Evolutionary conservation across 2,113 vertebrate genomes (phyloP).

Genomic region (Heterotis niloticus): DNA sequence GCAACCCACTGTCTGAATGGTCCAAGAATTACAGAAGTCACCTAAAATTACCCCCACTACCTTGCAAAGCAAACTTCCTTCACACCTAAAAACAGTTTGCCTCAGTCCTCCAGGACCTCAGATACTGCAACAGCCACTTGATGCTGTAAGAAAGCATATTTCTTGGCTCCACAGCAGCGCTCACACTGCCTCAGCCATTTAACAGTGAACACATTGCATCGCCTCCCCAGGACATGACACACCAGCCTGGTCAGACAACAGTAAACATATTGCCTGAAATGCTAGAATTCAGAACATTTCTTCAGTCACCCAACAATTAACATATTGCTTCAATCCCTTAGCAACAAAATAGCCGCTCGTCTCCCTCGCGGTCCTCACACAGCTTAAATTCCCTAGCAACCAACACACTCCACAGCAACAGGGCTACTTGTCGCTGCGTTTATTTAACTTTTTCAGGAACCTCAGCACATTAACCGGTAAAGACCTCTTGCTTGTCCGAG

Average conservation of each 20-base stretch:
- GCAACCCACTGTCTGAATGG: background rate
- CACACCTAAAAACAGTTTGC: too few species aligned
- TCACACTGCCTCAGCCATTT: conserved; percentile 1
- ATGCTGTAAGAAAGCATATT: too few species aligned
- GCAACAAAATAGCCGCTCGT: conserved; percentile 9
- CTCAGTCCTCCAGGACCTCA: too few species aligned
- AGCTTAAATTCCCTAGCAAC: conserved; percentile 68
- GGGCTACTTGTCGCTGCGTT: background rate
- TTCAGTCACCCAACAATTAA: conserved; percentile 6
- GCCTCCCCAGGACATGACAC: background rate
- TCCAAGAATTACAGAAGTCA: background rate
- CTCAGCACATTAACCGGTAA: background rate
- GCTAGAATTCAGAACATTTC: conserved; percentile 8
- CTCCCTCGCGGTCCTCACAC: conserved; percentile 50
- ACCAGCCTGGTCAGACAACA: background rate
- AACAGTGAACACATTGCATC: conserved; percentile 21
- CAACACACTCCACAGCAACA: conserved; percentile 56
- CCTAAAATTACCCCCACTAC: too few species aligned
- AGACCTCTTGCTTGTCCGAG: background rate
- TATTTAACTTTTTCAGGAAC: conserved; percentile 4
- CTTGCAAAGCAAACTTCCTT: too few species aligned
- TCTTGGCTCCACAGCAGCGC: background rate
- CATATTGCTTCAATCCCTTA: conserved; percentile 3
- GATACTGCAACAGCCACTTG: too few species aligned
- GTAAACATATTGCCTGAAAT: conserved; percentile 1